A percentile compares a stretch with the other conserved stretches of the same genome.
Conservation (phyloP, 2,113 vertebrate genomes). For the Gallinago media region DNA sequence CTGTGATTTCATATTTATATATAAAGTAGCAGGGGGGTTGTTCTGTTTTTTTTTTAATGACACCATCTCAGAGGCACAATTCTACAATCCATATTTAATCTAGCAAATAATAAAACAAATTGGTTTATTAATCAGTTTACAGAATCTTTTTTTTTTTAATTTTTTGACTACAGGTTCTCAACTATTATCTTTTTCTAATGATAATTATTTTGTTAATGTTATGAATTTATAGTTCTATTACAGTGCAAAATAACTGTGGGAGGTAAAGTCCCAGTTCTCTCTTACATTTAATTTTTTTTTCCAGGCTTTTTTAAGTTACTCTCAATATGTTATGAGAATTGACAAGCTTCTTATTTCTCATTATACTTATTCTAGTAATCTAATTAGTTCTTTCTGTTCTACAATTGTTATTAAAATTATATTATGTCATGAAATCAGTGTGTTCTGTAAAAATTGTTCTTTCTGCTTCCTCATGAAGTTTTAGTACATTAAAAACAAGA, state of each 20-base stretch:
- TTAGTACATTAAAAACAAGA: neutral
- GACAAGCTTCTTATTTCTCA: constrained; percentile 18
- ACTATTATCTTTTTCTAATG: neutral
- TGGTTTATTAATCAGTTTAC: neutral
- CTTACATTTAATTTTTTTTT: neutral
- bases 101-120: neutral
- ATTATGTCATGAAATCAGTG: constrained; percentile 13
- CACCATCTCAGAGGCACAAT: neutral
- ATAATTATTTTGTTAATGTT: neutral
- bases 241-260: neutral
- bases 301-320: neutral
- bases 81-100: neutral
- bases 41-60: neutral
- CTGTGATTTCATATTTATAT: neutral
- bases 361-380: constrained; percentile 23
- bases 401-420: constrained; percentile 29
- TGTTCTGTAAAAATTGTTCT: constrained; percentile 23
- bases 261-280: neutral
- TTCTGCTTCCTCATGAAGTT: neutral
- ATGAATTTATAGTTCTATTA: neutral
- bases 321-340: constrained; percentile 8
- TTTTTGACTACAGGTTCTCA: neutral
- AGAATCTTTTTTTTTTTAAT: neutral
- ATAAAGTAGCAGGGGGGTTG: neutral
- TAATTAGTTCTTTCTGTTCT: constrained; percentile 45